A percentile compares a stretch with the other conserved stretches of the same genome.
Evolutionary conservation across 2,113 vertebrate genomes (phyloP).

Genomic region (Helogale parvula): DNA sequence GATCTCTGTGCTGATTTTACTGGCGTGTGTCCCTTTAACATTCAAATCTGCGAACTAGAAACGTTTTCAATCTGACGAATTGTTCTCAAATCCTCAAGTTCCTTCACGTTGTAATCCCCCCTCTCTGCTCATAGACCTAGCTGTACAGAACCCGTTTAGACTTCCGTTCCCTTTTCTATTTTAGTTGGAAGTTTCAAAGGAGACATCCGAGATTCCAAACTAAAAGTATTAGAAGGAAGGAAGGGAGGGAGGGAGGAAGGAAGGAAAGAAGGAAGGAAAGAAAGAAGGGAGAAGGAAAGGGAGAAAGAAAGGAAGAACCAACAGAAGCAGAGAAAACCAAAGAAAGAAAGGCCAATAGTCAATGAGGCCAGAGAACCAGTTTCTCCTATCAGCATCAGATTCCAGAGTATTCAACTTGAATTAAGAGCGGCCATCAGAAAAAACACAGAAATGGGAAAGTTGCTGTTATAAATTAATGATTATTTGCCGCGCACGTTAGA

Average conservation of each 20-base stretch:
- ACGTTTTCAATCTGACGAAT: neutral
- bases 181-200: constrained; percentile 77
- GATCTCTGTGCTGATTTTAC: neutral
- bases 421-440: constrained; percentile 84
- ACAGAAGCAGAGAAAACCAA: too few species aligned
- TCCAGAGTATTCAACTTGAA: constrained; percentile 83
- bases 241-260: neutral
- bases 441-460: constrained; percentile 81
- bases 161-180: constrained; percentile 65
- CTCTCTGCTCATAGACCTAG: constrained; percentile 37
- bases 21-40: neutral
- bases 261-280: neutral
- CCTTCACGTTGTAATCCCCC: neutral
- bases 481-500: constrained; percentile 84
- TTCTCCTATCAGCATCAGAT: constrained; percentile 79
- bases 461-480: constrained; percentile 87
- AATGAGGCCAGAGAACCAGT: constrained; percentile 76
- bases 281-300: too few species aligned
- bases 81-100: neutral
- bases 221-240: constrained; percentile 42
- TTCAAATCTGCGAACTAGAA: neutral
- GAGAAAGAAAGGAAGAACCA: neutral
- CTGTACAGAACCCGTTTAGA: constrained; percentile 65
- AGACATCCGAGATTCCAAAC: constrained; percentile 75
- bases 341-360: constrained; percentile 57